phyloP scores from a whole-genome alignment of 64 coral and sea anemone genomes.

The Acropora tenuis region DNA sequence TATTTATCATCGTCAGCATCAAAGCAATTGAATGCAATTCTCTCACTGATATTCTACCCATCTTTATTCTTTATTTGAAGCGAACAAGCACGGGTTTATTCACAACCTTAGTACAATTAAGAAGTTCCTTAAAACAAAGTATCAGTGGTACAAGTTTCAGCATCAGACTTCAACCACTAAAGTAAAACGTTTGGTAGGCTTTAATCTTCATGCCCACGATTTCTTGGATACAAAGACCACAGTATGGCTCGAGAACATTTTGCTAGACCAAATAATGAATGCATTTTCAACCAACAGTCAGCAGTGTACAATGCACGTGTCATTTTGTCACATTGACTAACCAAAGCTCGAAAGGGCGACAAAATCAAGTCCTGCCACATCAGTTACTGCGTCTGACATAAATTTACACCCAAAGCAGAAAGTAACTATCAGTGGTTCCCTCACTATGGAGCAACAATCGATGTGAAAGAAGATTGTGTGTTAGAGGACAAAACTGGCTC shows the following conservation, averaged over 20 bases:
- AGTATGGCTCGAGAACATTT: conserved; percentile 37
- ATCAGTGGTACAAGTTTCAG: conserved; percentile 65
- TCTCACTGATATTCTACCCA: conserved; percentile 14
- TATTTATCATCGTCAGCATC: too few species aligned
- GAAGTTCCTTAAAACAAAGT: conserved; percentile 42
- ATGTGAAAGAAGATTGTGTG: conserved; percentile 58
- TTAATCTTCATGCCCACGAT: conserved; percentile 58
- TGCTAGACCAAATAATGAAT: conserved; percentile 20
- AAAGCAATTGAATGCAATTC: conserved; percentile 22
- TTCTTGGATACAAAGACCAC: conserved; percentile 62
- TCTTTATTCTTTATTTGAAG: conserved; percentile 31
- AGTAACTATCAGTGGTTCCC: conserved; percentile 20
- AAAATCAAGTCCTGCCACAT: background rate
- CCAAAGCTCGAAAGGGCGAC: conserved; percentile 28
- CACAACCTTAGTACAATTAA: conserved; percentile 54
- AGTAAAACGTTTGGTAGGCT: conserved; percentile 67
- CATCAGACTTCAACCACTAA: conserved; percentile 61
- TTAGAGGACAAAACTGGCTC: conserved; percentile 40
- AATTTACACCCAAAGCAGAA: conserved; percentile 49
- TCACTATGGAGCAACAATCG: background rate
- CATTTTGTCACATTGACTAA: conserved; percentile 38
- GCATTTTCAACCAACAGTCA: conserved; percentile 47
- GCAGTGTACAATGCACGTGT: conserved; percentile 31
- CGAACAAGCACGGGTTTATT: conserved; percentile 17
- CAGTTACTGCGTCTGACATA: conserved; percentile 36